Evolutionary conservation across 2,113 vertebrate genomes (phyloP).

Genomic region (Diphyllodes magnificus): DNA sequence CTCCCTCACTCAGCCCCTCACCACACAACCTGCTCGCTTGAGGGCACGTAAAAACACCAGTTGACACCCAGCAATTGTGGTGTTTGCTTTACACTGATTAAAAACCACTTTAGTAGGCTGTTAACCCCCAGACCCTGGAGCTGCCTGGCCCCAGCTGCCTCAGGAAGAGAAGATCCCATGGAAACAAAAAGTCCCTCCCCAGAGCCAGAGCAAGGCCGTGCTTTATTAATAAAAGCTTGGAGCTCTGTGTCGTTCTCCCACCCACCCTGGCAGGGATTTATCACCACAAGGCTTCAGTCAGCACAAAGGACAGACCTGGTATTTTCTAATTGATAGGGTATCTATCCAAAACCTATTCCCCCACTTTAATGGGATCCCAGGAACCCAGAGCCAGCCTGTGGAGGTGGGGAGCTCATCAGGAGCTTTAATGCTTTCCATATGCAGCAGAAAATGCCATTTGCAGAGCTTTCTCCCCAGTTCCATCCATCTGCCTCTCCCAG

Average conservation of each 20-base stretch:
- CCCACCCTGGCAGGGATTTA: background rate
- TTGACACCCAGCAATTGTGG: background rate
- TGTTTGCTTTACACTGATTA: background rate
- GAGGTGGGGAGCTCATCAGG: background rate
- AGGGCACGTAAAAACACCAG: background rate
- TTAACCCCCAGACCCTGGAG: background rate
- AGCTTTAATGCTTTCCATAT: background rate
- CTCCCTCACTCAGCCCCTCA: background rate
- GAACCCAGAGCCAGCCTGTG: background rate
- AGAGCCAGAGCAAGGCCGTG: background rate
- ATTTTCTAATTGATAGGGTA: background rate
- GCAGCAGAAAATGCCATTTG: constrained; percentile 29
- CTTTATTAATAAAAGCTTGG: background rate
- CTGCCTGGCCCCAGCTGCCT: background rate
- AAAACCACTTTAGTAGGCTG: background rate
- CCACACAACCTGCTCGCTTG: background rate
- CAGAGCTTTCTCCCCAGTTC: background rate
- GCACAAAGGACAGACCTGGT: background rate
- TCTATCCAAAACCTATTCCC: background rate
- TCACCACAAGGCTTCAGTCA: background rate
- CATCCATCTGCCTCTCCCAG: constrained; percentile 27
- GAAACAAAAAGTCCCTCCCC: background rate
- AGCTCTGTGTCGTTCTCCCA: rapidly evolving
- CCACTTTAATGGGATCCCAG: background rate
- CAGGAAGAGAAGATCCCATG: rapidly evolving